Base-by-base conservation (phyloP, 2,888 invertebrate genomes). In the Drosophila demipolita region DNA sequence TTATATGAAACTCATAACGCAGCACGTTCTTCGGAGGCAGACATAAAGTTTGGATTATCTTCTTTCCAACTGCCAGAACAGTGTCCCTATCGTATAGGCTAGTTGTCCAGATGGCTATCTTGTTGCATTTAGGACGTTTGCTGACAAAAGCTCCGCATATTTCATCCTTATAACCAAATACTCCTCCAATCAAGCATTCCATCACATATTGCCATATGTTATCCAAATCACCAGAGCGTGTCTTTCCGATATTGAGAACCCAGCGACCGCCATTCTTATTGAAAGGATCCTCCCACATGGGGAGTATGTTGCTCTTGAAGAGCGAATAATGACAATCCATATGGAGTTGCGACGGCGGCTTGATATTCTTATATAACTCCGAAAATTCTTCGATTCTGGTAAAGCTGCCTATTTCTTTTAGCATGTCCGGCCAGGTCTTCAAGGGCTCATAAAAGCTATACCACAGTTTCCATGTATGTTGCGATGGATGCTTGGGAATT, bases 251-350 rank as follows among this genome's bases (percentile, higher is more conserved):
- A 15, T 1, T 38, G n/a, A 55, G n/a, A 26, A 55, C 26, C 55
- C 55, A 55, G 26, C 55, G 55, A 12, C 55, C 55, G 7, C 55
- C 55, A 38, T n/a, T 5, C 2, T 8, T 17, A 55, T 55, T 55
- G 2, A 12, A 7, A 12, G 55, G 3, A 55, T 55, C 55, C 26
- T 55, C 55, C 55, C 55, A 55, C 38, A 55, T 15, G 7, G 55
- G 55, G 6, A n/a, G 55, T n/a, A 55, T 55, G n/a, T 38, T 38
- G 12, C n/a, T 26, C 17, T 55, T 55, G 7, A 55, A 55, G n/a
- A 55, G 4, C n/a, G 55, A 55, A 4, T 55, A 55, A n/a, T 38
- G 20, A 12, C 38, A 38, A n/a, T 7, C 23, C 2, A 26, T 0
- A 7, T 38, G 12, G 11, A 55, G 38, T 1, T 29, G 12, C 1